Evolutionary conservation across 2,888 invertebrate species (phyloP).

Genomic region (Cyclophora punctaria): DNA sequence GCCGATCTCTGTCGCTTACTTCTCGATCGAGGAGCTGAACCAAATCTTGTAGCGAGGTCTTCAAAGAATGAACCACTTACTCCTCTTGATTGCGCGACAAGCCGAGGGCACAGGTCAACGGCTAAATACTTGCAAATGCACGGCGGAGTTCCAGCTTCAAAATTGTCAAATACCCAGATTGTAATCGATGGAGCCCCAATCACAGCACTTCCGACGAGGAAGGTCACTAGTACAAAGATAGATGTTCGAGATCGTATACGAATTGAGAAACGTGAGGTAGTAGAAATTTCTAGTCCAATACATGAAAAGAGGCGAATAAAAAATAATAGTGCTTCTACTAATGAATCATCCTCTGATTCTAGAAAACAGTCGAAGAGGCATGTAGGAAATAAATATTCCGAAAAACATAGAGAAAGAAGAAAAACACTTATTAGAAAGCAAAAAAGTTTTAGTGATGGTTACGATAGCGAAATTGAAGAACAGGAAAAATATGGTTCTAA

Average conservation of each 20-base stretch:
- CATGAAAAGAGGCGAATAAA: constrained; percentile 41
- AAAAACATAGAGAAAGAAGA: constrained; percentile 47
- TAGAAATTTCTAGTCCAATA: constrained; percentile 63
- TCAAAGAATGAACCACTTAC: constrained; percentile 90
- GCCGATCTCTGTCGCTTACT: constrained; percentile 93
- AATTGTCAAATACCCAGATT: constrained; percentile 72
- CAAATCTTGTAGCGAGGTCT: constrained; percentile 89
- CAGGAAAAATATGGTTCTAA: constrained; percentile 32
- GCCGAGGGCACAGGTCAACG: constrained; percentile 89
- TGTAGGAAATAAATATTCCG: constrained; percentile 39
- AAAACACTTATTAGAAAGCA: constrained; percentile 50
- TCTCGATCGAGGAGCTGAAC: constrained; percentile 87
- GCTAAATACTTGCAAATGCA: constrained; percentile 95
- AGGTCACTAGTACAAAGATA: constrained; percentile 70
- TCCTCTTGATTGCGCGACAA: constrained; percentile 92
- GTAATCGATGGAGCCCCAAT: constrained; percentile 62
- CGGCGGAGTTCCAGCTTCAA: constrained; percentile 88
- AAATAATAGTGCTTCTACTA: constrained; percentile 50
- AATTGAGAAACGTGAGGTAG: constrained; percentile 69
- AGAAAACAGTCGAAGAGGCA: constrained; percentile 36
- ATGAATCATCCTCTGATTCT: constrained; percentile 64
- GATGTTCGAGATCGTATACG: constrained; percentile 65
- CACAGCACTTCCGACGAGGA: constrained; percentile 57
- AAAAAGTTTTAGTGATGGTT: constrained; percentile 71
- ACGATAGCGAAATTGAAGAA: constrained; percentile 58